These are phyloP conservation scores for Semnornis frantzii DNA, from an alignment of 2,113 vertebrate species.

Conservation along the genomic window DNA sequence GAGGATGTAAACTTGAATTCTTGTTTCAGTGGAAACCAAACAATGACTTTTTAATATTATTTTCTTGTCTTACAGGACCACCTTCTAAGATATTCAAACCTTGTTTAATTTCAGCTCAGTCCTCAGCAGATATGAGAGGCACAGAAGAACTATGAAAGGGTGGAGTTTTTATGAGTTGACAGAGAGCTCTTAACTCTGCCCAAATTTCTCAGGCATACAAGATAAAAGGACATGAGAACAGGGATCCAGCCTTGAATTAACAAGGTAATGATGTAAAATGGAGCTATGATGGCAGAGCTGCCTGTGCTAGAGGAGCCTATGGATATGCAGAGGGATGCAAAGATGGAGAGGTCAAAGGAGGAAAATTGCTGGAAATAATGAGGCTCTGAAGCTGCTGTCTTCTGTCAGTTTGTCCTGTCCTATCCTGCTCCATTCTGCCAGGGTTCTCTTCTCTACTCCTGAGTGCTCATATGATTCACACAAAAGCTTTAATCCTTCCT, in stretches of 20 bases:
- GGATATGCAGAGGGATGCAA: background rate
- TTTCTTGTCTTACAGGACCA: background rate
- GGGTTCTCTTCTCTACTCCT: background rate
- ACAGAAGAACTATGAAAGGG: background rate
- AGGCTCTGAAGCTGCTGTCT: background rate
- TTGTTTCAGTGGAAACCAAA: background rate
- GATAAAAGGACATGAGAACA: conserved; percentile 1
- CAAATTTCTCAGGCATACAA: background rate
- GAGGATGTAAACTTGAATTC: background rate
- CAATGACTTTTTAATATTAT: background rate
- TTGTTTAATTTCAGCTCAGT: background rate
- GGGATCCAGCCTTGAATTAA: background rate
- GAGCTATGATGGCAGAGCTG: background rate
- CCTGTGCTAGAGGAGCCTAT: background rate
- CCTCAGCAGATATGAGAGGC: background rate
- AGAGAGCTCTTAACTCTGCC: background rate
- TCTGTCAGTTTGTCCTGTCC: background rate
- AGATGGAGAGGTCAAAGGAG: background rate
- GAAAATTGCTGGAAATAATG: background rate
- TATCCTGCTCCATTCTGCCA: background rate
- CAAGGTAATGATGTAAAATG: background rate
- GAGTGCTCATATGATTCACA: rapidly evolving
- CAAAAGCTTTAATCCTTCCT: background rate
- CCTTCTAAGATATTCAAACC: background rate
- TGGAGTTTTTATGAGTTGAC: background rate